These are phyloP conservation scores for Sterrhoptilus dennistouni DNA, from an alignment of 2,113 vertebrate genomes.

Conservation along the genomic window DNA sequence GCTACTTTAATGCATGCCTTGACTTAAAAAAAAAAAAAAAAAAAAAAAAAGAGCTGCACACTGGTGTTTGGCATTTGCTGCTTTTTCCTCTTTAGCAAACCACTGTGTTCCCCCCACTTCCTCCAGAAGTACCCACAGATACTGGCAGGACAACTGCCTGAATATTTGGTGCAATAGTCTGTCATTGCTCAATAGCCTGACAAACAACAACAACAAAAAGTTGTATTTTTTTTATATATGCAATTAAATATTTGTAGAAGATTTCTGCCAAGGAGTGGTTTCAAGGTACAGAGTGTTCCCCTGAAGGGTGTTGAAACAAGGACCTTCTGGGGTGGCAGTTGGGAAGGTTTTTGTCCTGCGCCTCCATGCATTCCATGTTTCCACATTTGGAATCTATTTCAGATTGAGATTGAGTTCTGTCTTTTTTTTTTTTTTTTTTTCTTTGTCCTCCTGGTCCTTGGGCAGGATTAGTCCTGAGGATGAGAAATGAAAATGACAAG, in stretches of 20 bases:
- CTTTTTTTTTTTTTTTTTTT: background rate
- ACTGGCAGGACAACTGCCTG: background rate
- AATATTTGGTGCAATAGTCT: background rate
- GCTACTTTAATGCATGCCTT: background rate
- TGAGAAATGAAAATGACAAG: background rate
- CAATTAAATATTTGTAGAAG: background rate
- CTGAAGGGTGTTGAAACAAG: background rate
- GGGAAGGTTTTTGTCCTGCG: background rate
- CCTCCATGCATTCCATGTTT: rapidly evolving
- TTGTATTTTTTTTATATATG: background rate
- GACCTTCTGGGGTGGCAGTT: background rate
- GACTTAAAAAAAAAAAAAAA: background rate
- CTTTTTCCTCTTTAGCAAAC: slow-evolving; percentile 1
- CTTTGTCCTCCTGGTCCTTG: background rate
- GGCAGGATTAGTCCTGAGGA: background rate
- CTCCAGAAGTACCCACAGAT: slow-evolving; percentile 7
- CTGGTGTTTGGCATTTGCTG: background rate
- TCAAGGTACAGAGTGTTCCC: background rate
- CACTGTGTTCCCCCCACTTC: background rate
- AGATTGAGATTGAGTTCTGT: background rate
- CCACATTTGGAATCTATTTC: background rate
- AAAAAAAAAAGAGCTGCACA: rapidly evolving
- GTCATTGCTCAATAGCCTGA: background rate
- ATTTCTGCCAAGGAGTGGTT: background rate
- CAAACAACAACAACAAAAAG: background rate